Percentiles rank a stretch among this genome's conserved stretches.
These are phyloP conservation scores for Gallinago jamesoni DNA, from an alignment of 2,113 vertebrate genomes.

Conservation along the genomic window DNA sequence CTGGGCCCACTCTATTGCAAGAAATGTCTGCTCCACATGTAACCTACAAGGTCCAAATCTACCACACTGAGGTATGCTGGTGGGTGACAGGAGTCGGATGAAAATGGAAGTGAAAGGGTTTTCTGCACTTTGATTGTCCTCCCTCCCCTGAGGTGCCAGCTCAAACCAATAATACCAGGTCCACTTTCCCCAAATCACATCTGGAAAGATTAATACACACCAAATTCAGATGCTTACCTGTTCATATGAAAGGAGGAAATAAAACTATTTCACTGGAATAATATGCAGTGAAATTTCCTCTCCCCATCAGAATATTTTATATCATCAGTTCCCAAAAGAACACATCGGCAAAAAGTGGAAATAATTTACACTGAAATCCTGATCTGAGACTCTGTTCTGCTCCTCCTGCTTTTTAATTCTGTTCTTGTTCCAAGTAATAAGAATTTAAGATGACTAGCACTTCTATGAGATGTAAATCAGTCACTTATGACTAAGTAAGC, in stretches of 20 bases:
- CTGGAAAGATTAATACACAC: background rate
- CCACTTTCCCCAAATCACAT: background rate
- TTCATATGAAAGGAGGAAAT: background rate
- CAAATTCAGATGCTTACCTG: background rate
- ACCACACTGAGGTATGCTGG: background rate
- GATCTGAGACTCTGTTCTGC: background rate
- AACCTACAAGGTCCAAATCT: background rate
- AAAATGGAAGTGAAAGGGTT: background rate
- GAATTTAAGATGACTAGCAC: background rate
- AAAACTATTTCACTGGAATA: background rate
- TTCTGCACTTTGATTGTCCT: background rate
- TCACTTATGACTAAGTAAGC: slow-evolving; percentile 28
- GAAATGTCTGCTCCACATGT: background rate
- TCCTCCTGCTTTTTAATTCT: background rate
- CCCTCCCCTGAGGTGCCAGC: background rate
- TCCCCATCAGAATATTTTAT: background rate
- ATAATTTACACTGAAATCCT: background rate
- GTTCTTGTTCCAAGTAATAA: slow-evolving; percentile 15
- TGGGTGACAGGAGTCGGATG: background rate
- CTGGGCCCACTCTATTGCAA: background rate
- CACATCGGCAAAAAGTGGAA: background rate
- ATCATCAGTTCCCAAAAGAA: background rate
- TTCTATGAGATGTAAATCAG: slow-evolving; percentile 27
- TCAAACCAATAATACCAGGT: background rate
- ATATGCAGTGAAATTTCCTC: background rate